phyloP scores from a whole-genome alignment of 30 jellyfish, hydroid and myxozoan genomes.

The Aurelia aurita region DNA sequence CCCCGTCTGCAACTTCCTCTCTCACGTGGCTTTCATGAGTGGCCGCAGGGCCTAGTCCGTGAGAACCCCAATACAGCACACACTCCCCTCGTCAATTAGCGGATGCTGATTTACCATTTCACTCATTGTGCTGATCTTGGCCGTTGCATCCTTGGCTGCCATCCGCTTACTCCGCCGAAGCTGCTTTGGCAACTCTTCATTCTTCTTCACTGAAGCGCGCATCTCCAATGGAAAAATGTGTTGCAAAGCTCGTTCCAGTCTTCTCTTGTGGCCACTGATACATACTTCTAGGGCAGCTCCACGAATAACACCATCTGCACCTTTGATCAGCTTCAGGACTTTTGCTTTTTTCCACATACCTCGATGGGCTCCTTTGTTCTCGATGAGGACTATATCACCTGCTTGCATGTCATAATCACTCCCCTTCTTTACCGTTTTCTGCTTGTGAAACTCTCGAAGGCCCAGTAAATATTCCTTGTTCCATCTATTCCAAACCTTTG shows the following conservation, averaged over 20 bases:
- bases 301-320: slow-evolving; percentile 23
- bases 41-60: too few species aligned
- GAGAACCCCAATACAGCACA: slow-evolving; percentile 41
- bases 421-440: not conserved
- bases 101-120: not conserved
- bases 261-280: slow-evolving; percentile 21
- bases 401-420: slow-evolving; percentile 6
- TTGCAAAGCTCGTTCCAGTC: slow-evolving; percentile 67
- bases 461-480: slow-evolving; percentile 39
- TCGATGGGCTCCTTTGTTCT: slow-evolving; percentile 41
- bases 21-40: too few species aligned
- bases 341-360: slow-evolving; percentile 65
- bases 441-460: slow-evolving; percentile 41
- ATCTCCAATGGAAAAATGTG: slow-evolving; percentile 38
- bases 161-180: not conserved
- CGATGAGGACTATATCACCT: slow-evolving; percentile 42
- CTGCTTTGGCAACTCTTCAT: not conserved
- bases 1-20: too few species aligned
- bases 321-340: slow-evolving; percentile 22
- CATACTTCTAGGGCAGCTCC: slow-evolving; percentile 30
- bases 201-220: not conserved
- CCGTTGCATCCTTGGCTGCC: slow-evolving; percentile 6
- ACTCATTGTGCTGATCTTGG: slow-evolving; percentile 32
- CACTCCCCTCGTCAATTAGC: slow-evolving; percentile 65
- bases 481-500: slow-evolving; percentile 41